phyloP scores from a whole-genome alignment of 2,797 vertebrate species.

The Poeciliopsis gracilis region DNA sequence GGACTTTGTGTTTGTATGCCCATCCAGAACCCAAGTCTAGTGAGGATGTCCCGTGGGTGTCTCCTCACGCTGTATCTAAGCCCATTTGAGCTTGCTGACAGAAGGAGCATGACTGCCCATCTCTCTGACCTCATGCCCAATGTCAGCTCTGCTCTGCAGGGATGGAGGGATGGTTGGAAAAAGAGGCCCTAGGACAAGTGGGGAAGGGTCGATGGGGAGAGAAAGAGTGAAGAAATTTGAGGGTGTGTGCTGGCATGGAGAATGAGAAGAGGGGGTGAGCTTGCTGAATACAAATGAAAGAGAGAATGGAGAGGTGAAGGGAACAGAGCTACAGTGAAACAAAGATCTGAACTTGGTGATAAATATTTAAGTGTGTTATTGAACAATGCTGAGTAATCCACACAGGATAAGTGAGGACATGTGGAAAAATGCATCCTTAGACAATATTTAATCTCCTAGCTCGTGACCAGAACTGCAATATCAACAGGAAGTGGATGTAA shows the following conservation, averaged over 20 bases:
- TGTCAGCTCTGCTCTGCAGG: slow-evolving; percentile 75
- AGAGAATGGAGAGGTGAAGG: slow-evolving; percentile 51
- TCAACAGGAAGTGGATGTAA: slow-evolving; percentile 47
- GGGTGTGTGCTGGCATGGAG: slow-evolving; percentile 41
- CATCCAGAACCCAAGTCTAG: slow-evolving; percentile 47
- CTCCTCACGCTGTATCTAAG: slow-evolving; percentile 72
- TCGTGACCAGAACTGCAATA: slow-evolving; percentile 47
- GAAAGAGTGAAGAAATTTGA: slow-evolving; percentile 25
- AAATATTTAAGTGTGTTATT: slow-evolving; percentile 46
- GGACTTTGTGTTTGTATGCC: slow-evolving; percentile 39
- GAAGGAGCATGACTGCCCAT: slow-evolving; percentile 75
- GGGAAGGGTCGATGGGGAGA: slow-evolving; percentile 43
- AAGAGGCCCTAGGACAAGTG: slow-evolving; percentile 63
- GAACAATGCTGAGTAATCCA: slow-evolving; percentile 61
- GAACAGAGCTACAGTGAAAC: slow-evolving; percentile 58
- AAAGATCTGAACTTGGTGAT: slow-evolving; percentile 46
- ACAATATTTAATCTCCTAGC: slow-evolving; percentile 46
- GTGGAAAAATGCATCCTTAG: slow-evolving; percentile 43
- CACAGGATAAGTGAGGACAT: slow-evolving; percentile 41
- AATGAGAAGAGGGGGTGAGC: slow-evolving; percentile 43
- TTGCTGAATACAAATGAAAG: slow-evolving; percentile 67
- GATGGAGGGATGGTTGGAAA: slow-evolving; percentile 65
- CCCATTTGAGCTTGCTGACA: slow-evolving; percentile 75
- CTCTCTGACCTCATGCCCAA: slow-evolving; percentile 80
- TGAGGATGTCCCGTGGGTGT: slow-evolving; percentile 66